Percentiles rank a stretch among this genome's conserved stretches.
Evolutionary conservation across 2,888 invertebrate species (phyloP).

Genomic region (Piscicola geometra): DNA sequence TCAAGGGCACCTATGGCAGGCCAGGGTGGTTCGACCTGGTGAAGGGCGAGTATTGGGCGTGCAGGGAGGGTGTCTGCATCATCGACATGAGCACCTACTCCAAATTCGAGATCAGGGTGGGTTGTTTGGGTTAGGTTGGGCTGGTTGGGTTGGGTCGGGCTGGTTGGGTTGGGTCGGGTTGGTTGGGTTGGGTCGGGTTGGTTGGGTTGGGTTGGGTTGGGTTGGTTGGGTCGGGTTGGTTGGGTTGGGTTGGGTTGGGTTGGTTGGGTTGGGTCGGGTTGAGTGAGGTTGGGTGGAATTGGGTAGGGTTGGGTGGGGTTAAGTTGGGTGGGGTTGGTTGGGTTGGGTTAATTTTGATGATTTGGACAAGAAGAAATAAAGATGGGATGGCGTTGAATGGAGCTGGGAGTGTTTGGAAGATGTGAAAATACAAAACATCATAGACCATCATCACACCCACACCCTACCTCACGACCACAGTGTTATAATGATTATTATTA

Average conservation of each 20-base stretch:
- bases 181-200: background rate
- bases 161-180: background rate
- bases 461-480: background rate
- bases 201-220: too few species aligned
- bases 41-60: conserved; percentile 76
- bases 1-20: conserved; percentile 42
- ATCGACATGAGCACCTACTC: conserved; percentile 96
- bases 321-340: too few species aligned
- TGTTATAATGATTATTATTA: background rate
- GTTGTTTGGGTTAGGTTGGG: background rate
- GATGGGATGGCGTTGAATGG: background rate
- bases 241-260: background rate
- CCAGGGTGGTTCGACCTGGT: conserved; percentile 45
- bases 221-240: too few species aligned
- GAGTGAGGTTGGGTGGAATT: background rate
- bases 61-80: conserved; percentile 83
- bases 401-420: background rate
- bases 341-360: too few species aligned
- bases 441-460: background rate
- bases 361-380: too few species aligned
- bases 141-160: background rate
- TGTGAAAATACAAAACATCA: too few species aligned
- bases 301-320: too few species aligned
- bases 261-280: background rate
- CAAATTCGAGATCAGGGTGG: conserved; percentile 86